These are phyloP conservation scores for Aphelenchoides besseyi DNA, from an alignment of 1,140 invertebrate species.

Conservation along the genomic window DNA sequence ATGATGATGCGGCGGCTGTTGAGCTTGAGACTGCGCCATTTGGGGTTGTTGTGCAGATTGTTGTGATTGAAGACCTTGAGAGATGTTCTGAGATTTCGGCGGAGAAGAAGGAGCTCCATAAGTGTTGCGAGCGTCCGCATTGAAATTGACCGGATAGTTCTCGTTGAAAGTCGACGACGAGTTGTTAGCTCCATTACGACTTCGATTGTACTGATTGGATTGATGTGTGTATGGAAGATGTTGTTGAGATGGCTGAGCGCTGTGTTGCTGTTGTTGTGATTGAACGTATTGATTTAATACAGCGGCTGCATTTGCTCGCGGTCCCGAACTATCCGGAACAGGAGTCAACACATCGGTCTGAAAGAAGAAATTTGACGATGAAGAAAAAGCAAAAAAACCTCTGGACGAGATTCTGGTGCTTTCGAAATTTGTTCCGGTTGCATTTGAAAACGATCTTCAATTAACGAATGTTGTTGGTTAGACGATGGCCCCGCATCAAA, in stretches of 20 bases:
- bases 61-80: not conserved
- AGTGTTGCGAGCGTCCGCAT: not conserved
- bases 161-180: not conserved
- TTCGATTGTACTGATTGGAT: not conserved
- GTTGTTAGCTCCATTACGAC: constrained; percentile 8
- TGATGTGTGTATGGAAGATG: not conserved
- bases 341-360: not conserved
- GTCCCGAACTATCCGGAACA: not conserved
- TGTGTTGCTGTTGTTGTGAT: not conserved
- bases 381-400: not conserved
- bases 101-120: constrained; percentile 9
- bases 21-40: not conserved
- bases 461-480: not conserved
- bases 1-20: not conserved
- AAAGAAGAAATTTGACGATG: not conserved
- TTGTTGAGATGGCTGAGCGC: not conserved
- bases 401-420: not conserved
- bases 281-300: constrained; percentile 5
- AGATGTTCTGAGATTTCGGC: not conserved
- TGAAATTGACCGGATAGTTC: not conserved
- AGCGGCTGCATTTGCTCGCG: not conserved
- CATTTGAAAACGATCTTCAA: not conserved
- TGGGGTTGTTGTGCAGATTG: not conserved
- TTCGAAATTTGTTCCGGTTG: not conserved
- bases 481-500: not conserved